Base-by-base conservation (phyloP, 1,140 invertebrate genomes). In the Macrobrachium rosenbergii region DNA sequence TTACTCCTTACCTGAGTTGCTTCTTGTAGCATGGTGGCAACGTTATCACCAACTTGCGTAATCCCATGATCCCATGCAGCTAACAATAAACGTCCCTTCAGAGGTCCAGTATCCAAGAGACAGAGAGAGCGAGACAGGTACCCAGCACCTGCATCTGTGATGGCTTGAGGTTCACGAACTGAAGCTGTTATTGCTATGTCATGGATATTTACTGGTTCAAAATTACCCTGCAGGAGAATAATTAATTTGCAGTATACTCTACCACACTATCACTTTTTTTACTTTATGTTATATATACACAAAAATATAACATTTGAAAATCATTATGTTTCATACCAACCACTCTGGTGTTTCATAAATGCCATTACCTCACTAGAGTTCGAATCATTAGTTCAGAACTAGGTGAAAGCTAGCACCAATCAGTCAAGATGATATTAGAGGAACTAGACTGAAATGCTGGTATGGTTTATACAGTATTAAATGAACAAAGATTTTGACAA, bases 21-120 rank as follows among this genome's bases (percentile, higher is more conserved):
- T 72, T 94, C 94, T 64, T 96, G 94, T 52, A 97, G 93, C 16
- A 96, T 93, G 86, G 95, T 94, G 2, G 95, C 95, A 19, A 95
- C 95, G 89, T 94, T 94, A 73, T 90, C 89, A 88, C 96, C 95
- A 59, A 96, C 95, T 45, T 95, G 95, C 87, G 96, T 95, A 58
- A 97, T 93, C 10, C 96, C 96, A 69, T 94, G 93, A 90, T 97
- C 96, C 96, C 96, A 97, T 23, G 96, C 95, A 67, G 95, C 95
- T 8, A 97, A 93, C 92, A 96, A 93, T 88, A 97, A 94, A 85
- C 96, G 93, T 0, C 96, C 96, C 83, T 96, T 93, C 2, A 97
- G 94, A 89, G 96, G 94, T 2, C 95, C 95, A 69, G 94, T 93
- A 91, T 96, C 96, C 8, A 96, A 96, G 62, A 97, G 91, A 82